These are phyloP conservation scores for Mobula hypostoma DNA, from an alignment of 2,113 vertebrate species.

Conservation along the genomic window DNA sequence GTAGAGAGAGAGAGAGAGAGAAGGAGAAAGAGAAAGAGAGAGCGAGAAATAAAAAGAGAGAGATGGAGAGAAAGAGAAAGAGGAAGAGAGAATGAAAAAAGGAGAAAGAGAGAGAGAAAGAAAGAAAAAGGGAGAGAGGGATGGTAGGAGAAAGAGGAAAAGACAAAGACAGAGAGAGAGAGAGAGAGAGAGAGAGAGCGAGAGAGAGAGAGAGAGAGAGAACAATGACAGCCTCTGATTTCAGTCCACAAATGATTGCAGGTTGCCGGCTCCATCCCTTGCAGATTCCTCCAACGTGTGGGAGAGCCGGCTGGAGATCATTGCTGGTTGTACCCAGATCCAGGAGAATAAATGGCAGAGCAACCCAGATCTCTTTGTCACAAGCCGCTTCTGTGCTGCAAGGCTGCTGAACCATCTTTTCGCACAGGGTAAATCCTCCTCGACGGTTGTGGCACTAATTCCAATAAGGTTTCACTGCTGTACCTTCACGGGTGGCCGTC, in stretches of 20 bases:
- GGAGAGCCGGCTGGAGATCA: not conserved
- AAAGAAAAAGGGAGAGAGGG: not conserved
- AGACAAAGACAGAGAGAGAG: not conserved
- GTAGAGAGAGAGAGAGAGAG: too few species aligned
- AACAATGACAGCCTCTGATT: not conserved
- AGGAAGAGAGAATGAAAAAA: not conserved
- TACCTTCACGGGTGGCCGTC: not conserved
- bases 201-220: not conserved
- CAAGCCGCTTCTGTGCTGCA: not conserved
- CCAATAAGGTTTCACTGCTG: not conserved
- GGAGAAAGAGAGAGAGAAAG: not conserved
- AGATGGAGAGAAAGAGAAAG: not conserved
- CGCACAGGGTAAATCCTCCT: not conserved
- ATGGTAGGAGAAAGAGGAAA: too few species aligned
- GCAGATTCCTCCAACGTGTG: not conserved
- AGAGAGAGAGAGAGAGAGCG: not conserved
- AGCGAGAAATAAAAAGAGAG: not conserved
- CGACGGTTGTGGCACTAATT: not conserved
- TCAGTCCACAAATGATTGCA: not conserved
- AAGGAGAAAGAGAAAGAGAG: not conserved
- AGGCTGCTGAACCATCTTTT: conserved; percentile 5
- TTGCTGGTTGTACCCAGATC: not conserved
- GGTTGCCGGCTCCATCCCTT: not conserved
- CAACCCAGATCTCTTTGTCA: conserved; percentile 14
- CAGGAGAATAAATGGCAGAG: not conserved